These are phyloP conservation scores for Puntigrus tetrazona DNA, from an alignment of 2,113 vertebrate genomes.

Conservation along the genomic window DNA sequence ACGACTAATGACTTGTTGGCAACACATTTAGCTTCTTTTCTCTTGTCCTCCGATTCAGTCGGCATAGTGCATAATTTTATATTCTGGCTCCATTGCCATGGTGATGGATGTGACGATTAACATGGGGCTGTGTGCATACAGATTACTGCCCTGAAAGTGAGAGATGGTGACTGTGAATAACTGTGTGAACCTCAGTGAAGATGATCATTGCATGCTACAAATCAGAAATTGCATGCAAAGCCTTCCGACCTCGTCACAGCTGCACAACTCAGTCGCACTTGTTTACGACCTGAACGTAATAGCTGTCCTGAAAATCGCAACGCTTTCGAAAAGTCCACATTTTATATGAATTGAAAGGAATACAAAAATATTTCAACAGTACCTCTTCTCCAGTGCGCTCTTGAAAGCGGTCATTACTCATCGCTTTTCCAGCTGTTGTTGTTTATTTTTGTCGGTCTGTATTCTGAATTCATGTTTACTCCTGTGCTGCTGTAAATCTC, in stretches of 20 bases:
- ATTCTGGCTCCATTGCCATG: constrained; percentile 61
- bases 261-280: background rate
- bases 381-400: background rate
- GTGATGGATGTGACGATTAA: constrained; percentile 50
- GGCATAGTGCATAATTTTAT: constrained; percentile 40
- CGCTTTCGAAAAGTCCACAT: background rate
- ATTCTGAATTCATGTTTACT: constrained; percentile 26
- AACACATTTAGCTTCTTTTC: background rate
- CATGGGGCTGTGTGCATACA: constrained; percentile 50
- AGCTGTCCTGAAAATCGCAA: background rate
- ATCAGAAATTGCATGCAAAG: constrained; percentile 9
- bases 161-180: constrained; percentile 22
- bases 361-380: constrained; percentile 11
- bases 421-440: constrained; percentile 40
- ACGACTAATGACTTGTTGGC: constrained; percentile 17
- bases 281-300: background rate
- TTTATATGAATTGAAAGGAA: background rate
- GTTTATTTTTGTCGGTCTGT: constrained; percentile 41
- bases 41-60: constrained; percentile 19
- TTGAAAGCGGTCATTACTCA: constrained; percentile 12
- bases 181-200: background rate
- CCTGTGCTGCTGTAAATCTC: constrained; percentile 42
- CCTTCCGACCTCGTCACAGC: background rate
- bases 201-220: background rate
- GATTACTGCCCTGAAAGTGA: constrained; percentile 44